phyloP scores from a whole-genome alignment of 2,113 vertebrate species.

The Semicossyphus pulcher region DNA sequence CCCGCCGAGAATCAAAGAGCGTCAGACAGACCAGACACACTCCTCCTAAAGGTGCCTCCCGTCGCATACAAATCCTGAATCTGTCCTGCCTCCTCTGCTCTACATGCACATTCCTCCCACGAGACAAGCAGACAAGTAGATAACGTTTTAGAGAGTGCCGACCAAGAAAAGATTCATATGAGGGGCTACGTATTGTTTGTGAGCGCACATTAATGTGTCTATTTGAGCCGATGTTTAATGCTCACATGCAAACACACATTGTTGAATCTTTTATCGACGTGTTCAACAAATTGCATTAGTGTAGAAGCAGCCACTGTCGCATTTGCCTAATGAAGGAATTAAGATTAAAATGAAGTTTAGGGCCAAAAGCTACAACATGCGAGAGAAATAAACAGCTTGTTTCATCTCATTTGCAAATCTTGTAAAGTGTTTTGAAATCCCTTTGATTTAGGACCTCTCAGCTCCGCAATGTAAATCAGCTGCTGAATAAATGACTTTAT shows the following conservation, averaged over 20 bases:
- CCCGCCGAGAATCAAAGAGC: conserved; percentile 66
- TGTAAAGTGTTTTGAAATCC: conserved; percentile 69
- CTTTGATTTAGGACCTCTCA: conserved; percentile 62
- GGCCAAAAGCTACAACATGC: conserved; percentile 65
- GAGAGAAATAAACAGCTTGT: conserved; percentile 68
- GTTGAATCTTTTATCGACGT: conserved; percentile 32
- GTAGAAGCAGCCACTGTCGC: conserved; percentile 29
- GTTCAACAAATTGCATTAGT: conserved; percentile 60
- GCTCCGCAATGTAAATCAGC: conserved; percentile 76
- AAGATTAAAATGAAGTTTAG: conserved; percentile 66
- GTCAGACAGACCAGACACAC: conserved; percentile 68
- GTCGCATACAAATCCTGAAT: conserved; percentile 67
- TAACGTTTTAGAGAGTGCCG: conserved; percentile 50
- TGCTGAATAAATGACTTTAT: conserved; percentile 73
- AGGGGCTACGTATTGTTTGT: conserved; percentile 22
- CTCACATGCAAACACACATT: conserved; percentile 27
- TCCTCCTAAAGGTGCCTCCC: conserved; percentile 63
- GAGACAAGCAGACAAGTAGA: conserved; percentile 60
- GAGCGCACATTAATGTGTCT: conserved; percentile 27
- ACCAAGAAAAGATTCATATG: conserved; percentile 57
- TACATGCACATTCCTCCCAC: conserved; percentile 38
- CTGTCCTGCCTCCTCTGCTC: conserved; percentile 40
- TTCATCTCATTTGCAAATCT: conserved; percentile 71
- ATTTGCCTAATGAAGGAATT: conserved; percentile 70
- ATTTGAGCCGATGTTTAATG: conserved; percentile 37